Evolutionary conservation across 2,888 invertebrate species (phyloP), one percentile per base, ranked within the genome.

Genomic region (Plebejus melissa): DNA sequence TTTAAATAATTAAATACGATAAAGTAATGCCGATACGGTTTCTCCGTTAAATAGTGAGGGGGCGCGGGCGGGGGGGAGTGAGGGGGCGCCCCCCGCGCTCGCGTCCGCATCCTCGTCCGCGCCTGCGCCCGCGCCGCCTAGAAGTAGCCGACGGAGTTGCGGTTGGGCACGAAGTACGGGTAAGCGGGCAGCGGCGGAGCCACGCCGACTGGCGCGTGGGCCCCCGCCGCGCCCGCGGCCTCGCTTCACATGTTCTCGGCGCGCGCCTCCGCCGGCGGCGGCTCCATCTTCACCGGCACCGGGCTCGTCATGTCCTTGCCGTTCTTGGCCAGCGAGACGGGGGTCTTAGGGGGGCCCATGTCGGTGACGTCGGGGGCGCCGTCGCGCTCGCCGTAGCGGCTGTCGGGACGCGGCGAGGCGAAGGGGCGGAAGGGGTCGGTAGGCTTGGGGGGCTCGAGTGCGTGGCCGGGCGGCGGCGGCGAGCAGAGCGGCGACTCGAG

Each of bases 211-310:
- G 82, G 80, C 76, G 82, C 77, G 77, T 80, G 81, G 74, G 80
- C 79, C 80, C 81, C 79, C 77, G 80, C 82, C 87, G 87, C 84
- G 86, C 91, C 93, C 93, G 92, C 92, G 82, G 91, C 90, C 87
- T 86, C 89, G 85, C 91, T 92, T 92, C 92, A 93, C 84, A 93
- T 94, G 86, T 93, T 87, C 84, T 90, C 91, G 82, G 90, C 91
- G 82, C 95, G 96, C 87, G 95, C 95, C 87, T 96, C 95, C 77
- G 84, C 85, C 78, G 87, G 85, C 54, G 87, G 85, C 79, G 95
- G 94, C 88, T 97, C 97, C 88, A 97, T 94, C 90, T 96, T 96
- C 79, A 96, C 96, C 81, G 95, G 95, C 82, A 95, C 93, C 83
- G 90, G 93, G 81, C 94, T 91, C 78, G 94, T 88, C 84, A 94